Conservation (phyloP, 2,113 vertebrate species). For the Sander vitreus region DNA sequence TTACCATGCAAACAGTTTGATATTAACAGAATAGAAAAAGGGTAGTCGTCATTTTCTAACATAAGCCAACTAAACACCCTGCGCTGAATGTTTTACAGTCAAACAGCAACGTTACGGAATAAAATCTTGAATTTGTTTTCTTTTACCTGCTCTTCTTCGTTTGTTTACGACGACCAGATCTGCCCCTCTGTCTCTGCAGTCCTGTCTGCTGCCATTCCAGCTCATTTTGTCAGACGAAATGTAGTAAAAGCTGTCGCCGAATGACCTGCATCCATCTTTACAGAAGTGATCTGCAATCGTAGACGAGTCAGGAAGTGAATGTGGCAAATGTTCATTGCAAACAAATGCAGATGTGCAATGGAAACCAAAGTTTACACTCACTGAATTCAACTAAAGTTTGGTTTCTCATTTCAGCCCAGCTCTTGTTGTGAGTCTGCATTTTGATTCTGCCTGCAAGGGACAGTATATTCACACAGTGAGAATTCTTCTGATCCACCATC, state of each 20-base stretch:
- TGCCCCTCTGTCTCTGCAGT: constrained; percentile 1
- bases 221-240: background rate
- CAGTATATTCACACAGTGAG: background rate
- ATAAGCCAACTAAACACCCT: no score
- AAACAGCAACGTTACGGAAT: no score
- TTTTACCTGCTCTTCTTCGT: constrained; percentile 5
- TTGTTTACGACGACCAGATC: background rate
- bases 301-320: background rate
- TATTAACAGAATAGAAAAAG: no score
- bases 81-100: no score
- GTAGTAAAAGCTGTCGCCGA: background rate
- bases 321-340: background rate
- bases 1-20: no score
- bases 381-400: background rate
- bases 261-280: background rate
- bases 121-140: background rate
- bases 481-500: background rate
- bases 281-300: background rate
- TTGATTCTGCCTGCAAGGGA: background rate
- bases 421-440: background rate
- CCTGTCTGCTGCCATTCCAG: background rate
- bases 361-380: background rate
- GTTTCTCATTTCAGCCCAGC: background rate
- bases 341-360: no score
- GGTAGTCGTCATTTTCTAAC: no score